Conservation (phyloP, 2,113 vertebrate species). For the Lamprotornis superbus region DNA sequence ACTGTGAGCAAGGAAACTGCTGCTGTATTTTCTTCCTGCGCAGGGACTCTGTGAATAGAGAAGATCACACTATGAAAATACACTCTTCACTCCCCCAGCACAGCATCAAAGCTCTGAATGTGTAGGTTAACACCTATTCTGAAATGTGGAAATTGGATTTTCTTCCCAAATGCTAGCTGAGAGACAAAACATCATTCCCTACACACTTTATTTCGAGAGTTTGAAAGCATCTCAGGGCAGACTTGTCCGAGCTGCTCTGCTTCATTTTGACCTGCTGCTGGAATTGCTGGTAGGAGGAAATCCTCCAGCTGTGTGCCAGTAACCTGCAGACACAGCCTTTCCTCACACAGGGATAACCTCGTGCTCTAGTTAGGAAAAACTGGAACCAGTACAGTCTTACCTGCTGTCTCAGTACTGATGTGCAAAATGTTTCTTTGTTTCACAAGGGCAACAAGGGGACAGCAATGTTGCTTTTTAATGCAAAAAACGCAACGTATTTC, state of each 20-base stretch:
- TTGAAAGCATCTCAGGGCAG: background rate
- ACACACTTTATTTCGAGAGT: background rate
- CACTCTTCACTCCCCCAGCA: background rate
- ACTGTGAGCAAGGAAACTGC: background rate
- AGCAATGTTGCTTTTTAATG: background rate
- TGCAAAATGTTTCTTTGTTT: background rate
- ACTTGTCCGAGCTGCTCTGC: background rate
- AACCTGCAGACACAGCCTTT: background rate
- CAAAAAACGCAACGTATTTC: background rate
- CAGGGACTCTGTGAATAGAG: background rate
- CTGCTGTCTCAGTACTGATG: background rate
- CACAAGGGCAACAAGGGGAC: background rate
- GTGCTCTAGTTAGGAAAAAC: background rate
- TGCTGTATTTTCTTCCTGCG: background rate
- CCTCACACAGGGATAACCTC: background rate
- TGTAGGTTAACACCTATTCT: background rate
- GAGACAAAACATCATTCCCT: background rate
- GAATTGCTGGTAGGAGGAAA: background rate
- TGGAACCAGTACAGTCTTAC: background rate
- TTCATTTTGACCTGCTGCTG: background rate
- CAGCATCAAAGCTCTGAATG: background rate
- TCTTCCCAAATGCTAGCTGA: background rate
- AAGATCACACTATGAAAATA: background rate
- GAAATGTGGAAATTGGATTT: conserved; percentile 42
- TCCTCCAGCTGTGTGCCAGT: background rate